Percentiles rank a stretch among this genome's conserved stretches.
Evolutionary conservation across 1,140 invertebrate species (phyloP).

Genomic region (Amyelois transitella): DNA sequence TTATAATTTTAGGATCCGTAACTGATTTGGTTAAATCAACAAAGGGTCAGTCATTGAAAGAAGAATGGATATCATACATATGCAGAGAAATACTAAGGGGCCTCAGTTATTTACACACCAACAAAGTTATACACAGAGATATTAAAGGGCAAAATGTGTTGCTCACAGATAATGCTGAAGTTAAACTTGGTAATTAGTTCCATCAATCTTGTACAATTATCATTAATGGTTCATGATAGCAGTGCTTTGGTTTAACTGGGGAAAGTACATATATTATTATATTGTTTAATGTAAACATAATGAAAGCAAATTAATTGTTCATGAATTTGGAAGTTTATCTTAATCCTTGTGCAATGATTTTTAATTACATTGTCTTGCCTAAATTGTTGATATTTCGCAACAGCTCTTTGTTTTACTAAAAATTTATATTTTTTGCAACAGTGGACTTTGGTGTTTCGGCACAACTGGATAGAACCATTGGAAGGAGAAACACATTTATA

Average conservation of each 20-base stretch:
- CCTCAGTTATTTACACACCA: slow-evolving; percentile 97
- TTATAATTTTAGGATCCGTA: slow-evolving; percentile 82
- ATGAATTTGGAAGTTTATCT: too few relatives aligned
- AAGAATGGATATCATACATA: slow-evolving; percentile 99
- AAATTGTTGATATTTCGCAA: too few relatives aligned
- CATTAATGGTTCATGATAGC: not conserved
- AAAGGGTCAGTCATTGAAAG: slow-evolving; percentile 97
- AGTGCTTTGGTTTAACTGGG: not conserved
- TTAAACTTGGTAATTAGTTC: slow-evolving; percentile 87
- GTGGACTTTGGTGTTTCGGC: slow-evolving; percentile 99
- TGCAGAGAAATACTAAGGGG: slow-evolving; percentile 97
- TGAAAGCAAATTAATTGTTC: not conserved
- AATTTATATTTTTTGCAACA: slow-evolving; percentile 39
- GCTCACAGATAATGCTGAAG: slow-evolving; percentile 99
- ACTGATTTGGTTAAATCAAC: slow-evolving; percentile 99
- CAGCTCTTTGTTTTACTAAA: too few relatives aligned
- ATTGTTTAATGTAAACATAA: not conserved
- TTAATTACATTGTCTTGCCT: too few relatives aligned
- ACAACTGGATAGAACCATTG: slow-evolving; percentile 98
- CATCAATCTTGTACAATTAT: not conserved
- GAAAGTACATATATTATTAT: not conserved
- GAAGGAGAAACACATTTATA: slow-evolving; percentile 98
- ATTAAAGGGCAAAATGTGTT: slow-evolving; percentile 99
- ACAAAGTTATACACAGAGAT: slow-evolving; percentile 99
- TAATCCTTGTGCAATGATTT: too few relatives aligned